Evolutionary conservation across 2,888 invertebrate genomes (phyloP).

Genomic region (Meteorus cinctellus): DNA sequence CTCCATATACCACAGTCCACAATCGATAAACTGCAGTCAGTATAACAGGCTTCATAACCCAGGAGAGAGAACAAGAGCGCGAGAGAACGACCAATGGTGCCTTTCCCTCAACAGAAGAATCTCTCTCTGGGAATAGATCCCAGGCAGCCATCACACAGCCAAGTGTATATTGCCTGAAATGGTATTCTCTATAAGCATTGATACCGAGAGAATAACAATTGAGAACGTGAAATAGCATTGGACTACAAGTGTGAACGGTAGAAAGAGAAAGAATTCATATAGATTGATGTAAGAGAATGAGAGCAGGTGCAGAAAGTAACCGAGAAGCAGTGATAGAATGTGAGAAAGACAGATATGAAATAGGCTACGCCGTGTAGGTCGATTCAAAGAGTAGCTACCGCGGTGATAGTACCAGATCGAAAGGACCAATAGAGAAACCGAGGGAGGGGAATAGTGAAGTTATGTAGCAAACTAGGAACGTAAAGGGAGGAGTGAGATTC

Average conservation of each 20-base stretch:
- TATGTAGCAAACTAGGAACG: neutral
- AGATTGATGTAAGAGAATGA: constrained; percentile 7
- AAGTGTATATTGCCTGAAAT: constrained; percentile 40
- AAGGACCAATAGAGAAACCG: constrained; percentile 11
- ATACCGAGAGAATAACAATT: constrained; percentile 41
- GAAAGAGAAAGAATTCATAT: neutral
- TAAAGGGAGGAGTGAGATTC: constrained; percentile 24
- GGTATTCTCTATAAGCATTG: constrained; percentile 42
- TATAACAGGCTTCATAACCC: constrained; percentile 31
- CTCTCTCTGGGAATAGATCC: constrained; percentile 34
- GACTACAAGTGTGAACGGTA: neutral
- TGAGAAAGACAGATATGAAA: neutral
- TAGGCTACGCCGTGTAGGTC: constrained; percentile 2
- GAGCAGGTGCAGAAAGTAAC: neutral
- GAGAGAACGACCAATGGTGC: neutral
- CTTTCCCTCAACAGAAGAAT: constrained; percentile 7
- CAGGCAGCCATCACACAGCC: constrained; percentile 10
- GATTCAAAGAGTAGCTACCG: neutral
- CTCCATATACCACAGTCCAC: constrained; percentile 10
- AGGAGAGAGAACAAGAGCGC: neutral
- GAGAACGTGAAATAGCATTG: constrained; percentile 27
- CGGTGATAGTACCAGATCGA: constrained; percentile 30
- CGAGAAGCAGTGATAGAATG: neutral
- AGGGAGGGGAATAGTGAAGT: neutral
- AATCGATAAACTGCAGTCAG: constrained; percentile 26